Percentiles rank a stretch among this genome's conserved stretches.
Evolutionary conservation across 1,140 invertebrate species (phyloP).

Genomic region (Monomorium pharaonis): DNA sequence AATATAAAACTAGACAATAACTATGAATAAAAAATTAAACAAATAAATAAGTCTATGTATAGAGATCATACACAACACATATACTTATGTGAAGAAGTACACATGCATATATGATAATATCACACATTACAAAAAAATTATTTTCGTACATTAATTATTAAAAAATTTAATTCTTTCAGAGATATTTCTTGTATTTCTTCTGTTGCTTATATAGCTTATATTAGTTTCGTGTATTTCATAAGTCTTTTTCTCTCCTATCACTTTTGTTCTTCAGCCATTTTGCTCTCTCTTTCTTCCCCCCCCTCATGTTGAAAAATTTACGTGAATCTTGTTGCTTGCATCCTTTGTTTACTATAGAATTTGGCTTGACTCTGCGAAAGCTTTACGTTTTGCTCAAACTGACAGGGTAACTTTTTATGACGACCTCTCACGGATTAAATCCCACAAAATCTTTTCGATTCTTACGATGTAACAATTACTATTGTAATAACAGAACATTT

Average conservation of each 20-base stretch:
- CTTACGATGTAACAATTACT: not conserved
- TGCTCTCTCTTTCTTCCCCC: too few species aligned
- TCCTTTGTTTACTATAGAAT: constrained; percentile 34
- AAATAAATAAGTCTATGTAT: too few species aligned
- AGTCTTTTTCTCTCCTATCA: not conserved
- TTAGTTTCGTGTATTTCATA: not conserved
- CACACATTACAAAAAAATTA: too few species aligned
- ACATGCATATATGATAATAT: too few species aligned
- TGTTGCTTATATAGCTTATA: constrained; percentile 3
- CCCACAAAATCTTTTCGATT: not conserved
- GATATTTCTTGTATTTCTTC: not conserved
- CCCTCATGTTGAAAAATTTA: constrained; percentile 20
- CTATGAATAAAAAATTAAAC: not conserved
- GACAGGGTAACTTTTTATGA: constrained; percentile 25
- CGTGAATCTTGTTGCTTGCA: constrained; percentile 13
- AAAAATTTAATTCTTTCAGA: not conserved
- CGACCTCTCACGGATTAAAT: constrained; percentile 21
- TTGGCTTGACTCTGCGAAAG: constrained; percentile 4
- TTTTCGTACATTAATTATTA: not conserved
- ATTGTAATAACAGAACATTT: not conserved
- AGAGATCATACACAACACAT: not conserved
- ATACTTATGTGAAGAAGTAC: too few species aligned
- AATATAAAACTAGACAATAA: not conserved
- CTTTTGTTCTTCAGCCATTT: not conserved
- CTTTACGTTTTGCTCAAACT: constrained; percentile 14